Conservation (phyloP, 2,797 vertebrate species). For the Pantherophis alleghaniensis region DNA sequence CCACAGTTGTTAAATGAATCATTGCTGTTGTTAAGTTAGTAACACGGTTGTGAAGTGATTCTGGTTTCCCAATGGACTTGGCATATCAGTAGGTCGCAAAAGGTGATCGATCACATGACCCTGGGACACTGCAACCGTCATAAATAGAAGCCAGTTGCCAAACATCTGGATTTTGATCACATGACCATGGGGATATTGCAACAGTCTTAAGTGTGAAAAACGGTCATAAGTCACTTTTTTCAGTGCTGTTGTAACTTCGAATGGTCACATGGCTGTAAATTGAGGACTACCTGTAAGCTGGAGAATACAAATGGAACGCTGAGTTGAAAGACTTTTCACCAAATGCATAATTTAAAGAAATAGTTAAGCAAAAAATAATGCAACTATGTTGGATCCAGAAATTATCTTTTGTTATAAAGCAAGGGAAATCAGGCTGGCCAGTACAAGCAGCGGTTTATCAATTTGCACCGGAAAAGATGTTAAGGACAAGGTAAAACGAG, state of each 20-base stretch:
- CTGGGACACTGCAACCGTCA: neutral
- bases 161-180: neutral
- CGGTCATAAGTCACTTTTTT: neutral
- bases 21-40: neutral
- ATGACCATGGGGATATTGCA: neutral
- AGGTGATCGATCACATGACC: neutral
- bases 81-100: neutral
- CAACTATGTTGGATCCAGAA: neutral
- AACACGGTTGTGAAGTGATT: neutral
- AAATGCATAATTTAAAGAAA: neutral
- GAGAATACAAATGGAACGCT: neutral
- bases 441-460: neutral
- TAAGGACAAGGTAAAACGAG: neutral
- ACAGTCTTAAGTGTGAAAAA: neutral
- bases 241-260: neutral
- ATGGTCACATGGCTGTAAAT: neutral
- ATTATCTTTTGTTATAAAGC: neutral
- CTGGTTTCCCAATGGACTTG: neutral
- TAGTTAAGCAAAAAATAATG: neutral
- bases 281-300: neutral
- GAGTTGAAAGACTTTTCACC: neutral
- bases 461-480: neutral
- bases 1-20: neutral
- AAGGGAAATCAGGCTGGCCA: neutral
- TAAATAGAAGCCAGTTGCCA: neutral